These are phyloP conservation scores for Hippoglossus hippoglossus DNA, from an alignment of 2,797 vertebrate species.

Conservation along the genomic window DNA sequence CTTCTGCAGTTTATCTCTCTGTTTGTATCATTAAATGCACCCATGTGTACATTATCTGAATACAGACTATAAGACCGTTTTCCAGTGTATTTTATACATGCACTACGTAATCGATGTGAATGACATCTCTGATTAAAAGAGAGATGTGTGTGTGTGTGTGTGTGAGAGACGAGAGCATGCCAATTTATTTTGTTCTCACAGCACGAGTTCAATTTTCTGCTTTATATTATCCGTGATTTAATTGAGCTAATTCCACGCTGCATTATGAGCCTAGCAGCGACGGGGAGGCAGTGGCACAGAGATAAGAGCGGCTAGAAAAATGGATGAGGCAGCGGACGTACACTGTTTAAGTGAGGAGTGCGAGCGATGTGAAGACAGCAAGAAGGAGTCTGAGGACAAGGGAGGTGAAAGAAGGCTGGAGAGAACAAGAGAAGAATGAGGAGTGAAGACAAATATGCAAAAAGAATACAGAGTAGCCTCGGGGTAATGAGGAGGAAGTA, in stretches of 20 bases:
- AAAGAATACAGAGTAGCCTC: constrained; percentile 45
- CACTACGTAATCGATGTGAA: constrained; percentile 11
- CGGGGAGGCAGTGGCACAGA: constrained; percentile 21
- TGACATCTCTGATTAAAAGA: constrained; percentile 17
- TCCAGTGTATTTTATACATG: neutral
- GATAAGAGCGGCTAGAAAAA: too few species aligned
- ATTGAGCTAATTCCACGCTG: constrained; percentile 62
- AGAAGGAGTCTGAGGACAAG: constrained; percentile 20
- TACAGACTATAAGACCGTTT: neutral
- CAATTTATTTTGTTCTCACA: constrained; percentile 58
- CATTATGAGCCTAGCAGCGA: constrained; percentile 52
- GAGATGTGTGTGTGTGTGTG: neutral
- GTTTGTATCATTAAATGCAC: too few species aligned
- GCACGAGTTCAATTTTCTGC: constrained; percentile 60
- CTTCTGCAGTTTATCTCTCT: too few species aligned
- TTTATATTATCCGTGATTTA: constrained; percentile 65
- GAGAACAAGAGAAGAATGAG: constrained; percentile 13
- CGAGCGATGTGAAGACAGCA: constrained; percentile 9
- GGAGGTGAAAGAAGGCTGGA: constrained; percentile 7
- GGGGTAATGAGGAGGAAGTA: constrained; percentile 45
- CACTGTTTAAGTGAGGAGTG: neutral
- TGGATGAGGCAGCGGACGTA: neutral
- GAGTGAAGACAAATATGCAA: constrained; percentile 34
- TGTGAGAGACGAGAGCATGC: neutral
- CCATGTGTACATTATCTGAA: too few species aligned